phyloP scores from a whole-genome alignment of 2,888 invertebrate species.

The Dryobota labecula region DNA sequence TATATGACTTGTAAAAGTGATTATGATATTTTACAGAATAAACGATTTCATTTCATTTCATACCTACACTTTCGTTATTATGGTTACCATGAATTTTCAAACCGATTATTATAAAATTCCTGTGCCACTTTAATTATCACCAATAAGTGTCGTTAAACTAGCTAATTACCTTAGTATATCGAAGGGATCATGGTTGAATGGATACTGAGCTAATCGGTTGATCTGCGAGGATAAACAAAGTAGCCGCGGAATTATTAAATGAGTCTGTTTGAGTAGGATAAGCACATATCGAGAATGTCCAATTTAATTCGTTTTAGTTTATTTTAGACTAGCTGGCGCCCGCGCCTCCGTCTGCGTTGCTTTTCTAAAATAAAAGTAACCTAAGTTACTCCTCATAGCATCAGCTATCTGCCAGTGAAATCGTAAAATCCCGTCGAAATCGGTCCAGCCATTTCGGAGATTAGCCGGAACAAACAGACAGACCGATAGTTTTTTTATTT shows the following conservation, averaged over 20 bases:
- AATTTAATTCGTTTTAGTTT: background rate
- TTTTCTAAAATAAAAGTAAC: too few relatives aligned
- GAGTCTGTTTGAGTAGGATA: background rate
- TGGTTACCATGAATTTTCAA: constrained; percentile 8
- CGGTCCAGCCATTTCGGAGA: too few relatives aligned
- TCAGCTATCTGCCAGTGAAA: too few relatives aligned
- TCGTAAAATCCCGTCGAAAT: too few relatives aligned
- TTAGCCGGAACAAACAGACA: too few relatives aligned
- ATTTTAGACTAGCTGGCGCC: too few relatives aligned
- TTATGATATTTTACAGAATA: too few relatives aligned
- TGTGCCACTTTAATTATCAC: constrained; percentile 15
- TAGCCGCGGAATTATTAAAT: background rate
- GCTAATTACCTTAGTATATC: background rate
- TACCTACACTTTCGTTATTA: constrained; percentile 15
- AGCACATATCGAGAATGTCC: background rate
- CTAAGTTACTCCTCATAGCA: too few relatives aligned
- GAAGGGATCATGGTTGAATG: constrained; percentile 2
- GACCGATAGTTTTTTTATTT: too few relatives aligned
- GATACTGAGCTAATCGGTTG: constrained; percentile 1
- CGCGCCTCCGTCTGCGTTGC: too few relatives aligned
- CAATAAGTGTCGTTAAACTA: constrained; percentile 1
- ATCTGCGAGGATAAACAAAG: background rate
- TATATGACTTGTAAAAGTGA: too few relatives aligned
- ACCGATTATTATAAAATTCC: constrained; percentile 17
- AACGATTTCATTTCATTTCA: too few relatives aligned